A percentile compares a stretch with the other conserved stretches of the same genome.
These are phyloP conservation scores for Siniperca scherzeri DNA, from an alignment of 2,797 vertebrate species.

Conservation along the genomic window DNA sequence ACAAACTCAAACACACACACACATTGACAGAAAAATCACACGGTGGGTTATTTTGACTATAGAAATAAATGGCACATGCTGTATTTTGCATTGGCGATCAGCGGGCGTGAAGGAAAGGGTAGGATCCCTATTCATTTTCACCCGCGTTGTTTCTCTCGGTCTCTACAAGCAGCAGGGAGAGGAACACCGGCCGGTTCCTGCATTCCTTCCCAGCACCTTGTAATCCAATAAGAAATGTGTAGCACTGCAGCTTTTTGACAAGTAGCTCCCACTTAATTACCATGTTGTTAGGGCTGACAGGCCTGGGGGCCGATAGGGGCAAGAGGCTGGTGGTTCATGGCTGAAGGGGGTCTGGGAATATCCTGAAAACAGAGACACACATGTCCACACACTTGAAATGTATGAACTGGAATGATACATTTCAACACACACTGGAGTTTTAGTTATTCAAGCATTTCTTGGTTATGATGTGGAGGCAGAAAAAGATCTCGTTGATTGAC, in stretches of 20 bases:
- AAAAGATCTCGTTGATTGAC: not conserved
- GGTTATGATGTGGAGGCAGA: not conserved
- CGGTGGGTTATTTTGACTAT: slow-evolving; percentile 82
- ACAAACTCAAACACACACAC: slow-evolving; percentile 34
- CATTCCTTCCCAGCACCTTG: slow-evolving; percentile 82
- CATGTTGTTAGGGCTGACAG: slow-evolving; percentile 78
- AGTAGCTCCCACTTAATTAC: slow-evolving; percentile 87
- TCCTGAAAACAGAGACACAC: slow-evolving; percentile 12
- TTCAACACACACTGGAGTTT: not conserved
- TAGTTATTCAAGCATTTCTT: not conserved
- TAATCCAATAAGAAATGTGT: slow-evolving; percentile 90
- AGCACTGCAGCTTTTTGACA: slow-evolving; percentile 80
- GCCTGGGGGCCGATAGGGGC: slow-evolving; percentile 73
- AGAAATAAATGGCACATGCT: slow-evolving; percentile 81
- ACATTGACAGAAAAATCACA: slow-evolving; percentile 35
- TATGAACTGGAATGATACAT: slow-evolving; percentile 44
- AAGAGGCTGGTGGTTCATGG: slow-evolving; percentile 42
- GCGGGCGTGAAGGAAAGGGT: slow-evolving; percentile 80
- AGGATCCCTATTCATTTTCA: slow-evolving; percentile 76
- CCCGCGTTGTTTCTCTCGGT: slow-evolving; percentile 51
- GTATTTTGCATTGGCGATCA: slow-evolving; percentile 81
- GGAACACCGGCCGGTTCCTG: slow-evolving; percentile 38
- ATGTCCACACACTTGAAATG: not conserved
- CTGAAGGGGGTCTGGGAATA: slow-evolving; percentile 50
- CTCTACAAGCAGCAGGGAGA: slow-evolving; percentile 71